Conservation (phyloP, 2,797 vertebrate genomes). For the Menidia menidia region DNA sequence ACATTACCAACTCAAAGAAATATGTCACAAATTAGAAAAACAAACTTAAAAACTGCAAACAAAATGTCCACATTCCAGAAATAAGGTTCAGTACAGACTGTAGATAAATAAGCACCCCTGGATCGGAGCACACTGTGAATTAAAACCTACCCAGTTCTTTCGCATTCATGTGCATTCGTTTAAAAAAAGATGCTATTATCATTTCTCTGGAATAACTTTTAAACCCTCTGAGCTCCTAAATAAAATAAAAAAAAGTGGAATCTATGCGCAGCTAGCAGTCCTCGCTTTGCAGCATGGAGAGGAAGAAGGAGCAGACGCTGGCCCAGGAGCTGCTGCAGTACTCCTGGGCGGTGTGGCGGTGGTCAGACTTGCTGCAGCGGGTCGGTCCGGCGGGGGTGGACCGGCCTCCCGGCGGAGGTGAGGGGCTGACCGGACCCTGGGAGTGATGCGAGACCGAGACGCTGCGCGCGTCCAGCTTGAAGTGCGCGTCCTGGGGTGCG, state of each 20-base stretch:
- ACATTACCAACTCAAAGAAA: neutral
- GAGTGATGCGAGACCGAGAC: neutral
- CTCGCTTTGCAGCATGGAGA: slow-evolving; percentile 85
- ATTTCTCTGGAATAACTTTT: too few relatives aligned
- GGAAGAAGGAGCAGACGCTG: slow-evolving; percentile 86
- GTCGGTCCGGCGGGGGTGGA: neutral
- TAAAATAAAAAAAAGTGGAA: neutral
- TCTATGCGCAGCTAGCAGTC: slow-evolving; percentile 75
- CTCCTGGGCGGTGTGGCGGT: slow-evolving; percentile 80
- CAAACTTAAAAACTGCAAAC: neutral
- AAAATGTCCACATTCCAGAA: slow-evolving; percentile 4
- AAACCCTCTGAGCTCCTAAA: too few relatives aligned
- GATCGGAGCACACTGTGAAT: neutral
- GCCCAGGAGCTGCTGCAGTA: slow-evolving; percentile 85
- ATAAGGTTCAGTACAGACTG: neutral
- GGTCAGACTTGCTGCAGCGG: slow-evolving; percentile 45
- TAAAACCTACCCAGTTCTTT: neutral
- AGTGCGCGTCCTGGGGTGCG: slow-evolving; percentile 81
- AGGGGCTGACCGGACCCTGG: neutral
- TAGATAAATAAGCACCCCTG: slow-evolving; percentile 5
- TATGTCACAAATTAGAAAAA: neutral
- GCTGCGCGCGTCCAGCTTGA: slow-evolving; percentile 69
- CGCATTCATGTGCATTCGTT: neutral
- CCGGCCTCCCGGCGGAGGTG: neutral
- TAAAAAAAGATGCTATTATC: too few relatives aligned